Conservation (phyloP, 2,113 vertebrate species). For the cat (Felis catus) region DNA sequence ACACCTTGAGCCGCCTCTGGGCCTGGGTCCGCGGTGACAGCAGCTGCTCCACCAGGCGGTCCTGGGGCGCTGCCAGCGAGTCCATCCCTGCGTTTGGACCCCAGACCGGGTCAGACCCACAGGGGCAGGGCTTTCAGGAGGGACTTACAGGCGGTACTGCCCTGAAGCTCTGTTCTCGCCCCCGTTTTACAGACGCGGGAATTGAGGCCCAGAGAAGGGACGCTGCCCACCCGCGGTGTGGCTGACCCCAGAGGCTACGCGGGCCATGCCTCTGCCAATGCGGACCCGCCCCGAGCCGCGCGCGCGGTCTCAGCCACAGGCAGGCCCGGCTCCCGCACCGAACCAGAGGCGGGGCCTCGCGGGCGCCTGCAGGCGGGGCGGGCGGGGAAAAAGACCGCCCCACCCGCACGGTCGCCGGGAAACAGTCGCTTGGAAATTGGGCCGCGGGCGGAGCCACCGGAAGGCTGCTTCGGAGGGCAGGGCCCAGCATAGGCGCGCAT, state of each 20-base stretch:
- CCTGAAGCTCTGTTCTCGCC: neutral
- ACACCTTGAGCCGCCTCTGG: constrained; percentile 85
- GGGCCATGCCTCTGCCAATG: constrained; percentile 5
- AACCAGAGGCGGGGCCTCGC: constrained; percentile 50
- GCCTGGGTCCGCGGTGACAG: constrained; percentile 93
- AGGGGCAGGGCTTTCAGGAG: neutral
- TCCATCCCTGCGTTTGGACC: constrained; percentile 87
- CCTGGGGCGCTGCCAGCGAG: constrained; percentile 95
- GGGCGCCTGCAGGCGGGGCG: neutral
- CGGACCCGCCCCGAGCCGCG: neutral
- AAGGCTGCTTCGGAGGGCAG: neutral
- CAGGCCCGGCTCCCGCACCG: neutral
- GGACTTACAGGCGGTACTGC: neutral
- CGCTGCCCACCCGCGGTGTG: neutral
- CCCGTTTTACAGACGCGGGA: neutral
- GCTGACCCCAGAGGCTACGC: neutral
- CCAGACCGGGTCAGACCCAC: neutral
- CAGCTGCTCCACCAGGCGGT: constrained; percentile 95
- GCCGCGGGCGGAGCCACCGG: constrained; percentile 68
- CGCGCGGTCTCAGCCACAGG: neutral
- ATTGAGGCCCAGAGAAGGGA: neutral
- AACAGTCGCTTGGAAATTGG: constrained; percentile 74
- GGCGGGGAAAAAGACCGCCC: neutral
- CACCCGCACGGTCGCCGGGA: constrained; percentile 65
- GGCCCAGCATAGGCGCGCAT: neutral